These are phyloP conservation scores for Zoanthus sansibaricus DNA, from an alignment of 92 coral and sea anemone species.

Conservation along the genomic window DNA sequence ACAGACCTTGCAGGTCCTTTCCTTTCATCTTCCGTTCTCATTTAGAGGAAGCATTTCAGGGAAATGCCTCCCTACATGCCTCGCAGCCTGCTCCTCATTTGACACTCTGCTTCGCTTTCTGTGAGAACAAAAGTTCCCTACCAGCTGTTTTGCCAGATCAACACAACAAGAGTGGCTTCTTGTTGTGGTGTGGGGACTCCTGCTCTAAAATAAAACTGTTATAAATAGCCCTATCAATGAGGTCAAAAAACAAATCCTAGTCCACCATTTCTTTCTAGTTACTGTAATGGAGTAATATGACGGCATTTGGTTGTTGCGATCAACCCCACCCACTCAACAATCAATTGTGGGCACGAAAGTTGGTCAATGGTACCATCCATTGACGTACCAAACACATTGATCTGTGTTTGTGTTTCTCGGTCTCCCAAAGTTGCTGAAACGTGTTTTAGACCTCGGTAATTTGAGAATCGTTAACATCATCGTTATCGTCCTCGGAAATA, in stretches of 20 bases:
- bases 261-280: slow-evolving; percentile 43
- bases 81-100: background rate
- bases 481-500: too few species aligned
- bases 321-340: slow-evolving; percentile 66
- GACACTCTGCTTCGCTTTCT: slow-evolving; percentile 1
- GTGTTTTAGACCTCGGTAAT: too few species aligned
- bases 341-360: background rate
- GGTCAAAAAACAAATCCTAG: slow-evolving; percentile 46
- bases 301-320: slow-evolving; percentile 57
- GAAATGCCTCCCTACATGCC: slow-evolving; percentile 28
- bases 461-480: too few species aligned
- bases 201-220: slow-evolving; percentile 23
- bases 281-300: slow-evolving; percentile 57
- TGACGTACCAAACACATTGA: too few species aligned
- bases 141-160: slow-evolving; percentile 44
- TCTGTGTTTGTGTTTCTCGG: too few species aligned
- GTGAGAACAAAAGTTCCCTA: slow-evolving; percentile 19
- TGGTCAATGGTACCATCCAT: slow-evolving; percentile 44
- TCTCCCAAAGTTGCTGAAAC: too few species aligned
- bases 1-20: slow-evolving; percentile 48
- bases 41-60: slow-evolving; percentile 58
- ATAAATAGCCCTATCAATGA: slow-evolving; percentile 35
- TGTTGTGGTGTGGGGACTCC: slow-evolving; percentile 34
- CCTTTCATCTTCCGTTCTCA: slow-evolving; percentile 52
- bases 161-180: slow-evolving; percentile 13